Percentiles rank a stretch among this genome's conserved stretches.
phyloP scores from a whole-genome alignment of 2,113 vertebrate genomes.

The Dasyurus viverrinus region DNA sequence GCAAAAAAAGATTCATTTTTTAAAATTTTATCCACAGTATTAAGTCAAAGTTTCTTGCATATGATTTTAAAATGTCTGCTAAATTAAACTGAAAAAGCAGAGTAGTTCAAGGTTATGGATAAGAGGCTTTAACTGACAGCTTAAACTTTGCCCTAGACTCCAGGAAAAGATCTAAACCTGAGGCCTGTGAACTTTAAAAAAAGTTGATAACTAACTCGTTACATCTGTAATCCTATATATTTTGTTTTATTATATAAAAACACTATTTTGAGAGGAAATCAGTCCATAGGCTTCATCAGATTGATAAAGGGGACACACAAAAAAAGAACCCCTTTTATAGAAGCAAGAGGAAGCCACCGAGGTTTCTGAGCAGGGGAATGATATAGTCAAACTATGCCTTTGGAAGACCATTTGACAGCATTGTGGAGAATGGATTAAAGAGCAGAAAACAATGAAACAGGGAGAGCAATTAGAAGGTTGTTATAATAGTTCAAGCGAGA shows the following conservation, averaged over 20 bases:
- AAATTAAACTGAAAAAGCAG: background rate
- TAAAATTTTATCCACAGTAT: background rate
- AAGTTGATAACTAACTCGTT: too few species aligned
- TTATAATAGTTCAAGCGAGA: background rate
- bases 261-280: background rate
- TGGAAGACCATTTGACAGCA: background rate
- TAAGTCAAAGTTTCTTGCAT: background rate
- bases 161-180: background rate
- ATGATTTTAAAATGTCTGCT: background rate
- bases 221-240: too few species aligned
- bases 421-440: background rate
- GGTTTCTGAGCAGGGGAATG: background rate
- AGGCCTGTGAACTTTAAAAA: background rate
- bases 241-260: too few species aligned
- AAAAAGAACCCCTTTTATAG: background rate
- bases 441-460: background rate
- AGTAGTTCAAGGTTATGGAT: background rate
- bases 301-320: background rate
- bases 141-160: background rate
- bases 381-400: background rate
- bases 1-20: background rate
- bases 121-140: background rate
- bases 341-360: background rate
- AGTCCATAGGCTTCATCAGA: background rate
- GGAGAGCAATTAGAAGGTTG: background rate